These are phyloP conservation scores for Buteo buteo DNA, from an alignment of 2,113 vertebrate species.

Conservation along the genomic window DNA sequence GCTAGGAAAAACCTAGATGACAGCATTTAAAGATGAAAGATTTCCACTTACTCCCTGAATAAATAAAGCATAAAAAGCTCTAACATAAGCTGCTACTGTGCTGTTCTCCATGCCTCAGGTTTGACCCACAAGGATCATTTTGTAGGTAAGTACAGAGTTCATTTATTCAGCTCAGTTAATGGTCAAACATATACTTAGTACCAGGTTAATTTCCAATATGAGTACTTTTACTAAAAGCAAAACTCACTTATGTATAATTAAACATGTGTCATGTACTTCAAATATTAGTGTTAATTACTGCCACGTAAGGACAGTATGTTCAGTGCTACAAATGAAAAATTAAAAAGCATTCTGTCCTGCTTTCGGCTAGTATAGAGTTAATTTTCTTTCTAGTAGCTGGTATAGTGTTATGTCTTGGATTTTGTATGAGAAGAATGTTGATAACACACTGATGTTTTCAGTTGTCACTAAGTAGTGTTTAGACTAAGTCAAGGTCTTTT, in stretches of 20 bases:
- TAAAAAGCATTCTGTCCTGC: not conserved
- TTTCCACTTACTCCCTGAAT: not conserved
- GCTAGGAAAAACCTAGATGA: not conserved
- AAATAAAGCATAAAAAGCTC: not conserved
- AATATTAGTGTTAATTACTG: not conserved
- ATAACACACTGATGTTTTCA: too few relatives aligned
- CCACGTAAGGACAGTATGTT: not conserved
- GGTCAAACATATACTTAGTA: not conserved
- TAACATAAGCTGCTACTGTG: not conserved
- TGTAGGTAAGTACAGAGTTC: not conserved
- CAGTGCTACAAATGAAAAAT: not conserved
- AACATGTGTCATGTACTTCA: not conserved
- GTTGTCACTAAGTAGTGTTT: too few relatives aligned
- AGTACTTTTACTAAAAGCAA: not conserved
- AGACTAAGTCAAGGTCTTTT: too few relatives aligned
- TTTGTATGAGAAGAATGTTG: too few relatives aligned
- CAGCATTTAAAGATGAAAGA: not conserved
- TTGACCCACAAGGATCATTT: not conserved
- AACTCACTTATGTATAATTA: not conserved
- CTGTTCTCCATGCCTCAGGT: not conserved
- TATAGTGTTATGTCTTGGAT: too few relatives aligned
- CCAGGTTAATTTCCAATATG: not conserved
- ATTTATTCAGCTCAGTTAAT: not conserved
- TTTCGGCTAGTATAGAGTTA: too few relatives aligned
- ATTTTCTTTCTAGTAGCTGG: too few relatives aligned